phyloP scores from a whole-genome alignment of 2,113 vertebrate species.

The Gobio gobio region DNA sequence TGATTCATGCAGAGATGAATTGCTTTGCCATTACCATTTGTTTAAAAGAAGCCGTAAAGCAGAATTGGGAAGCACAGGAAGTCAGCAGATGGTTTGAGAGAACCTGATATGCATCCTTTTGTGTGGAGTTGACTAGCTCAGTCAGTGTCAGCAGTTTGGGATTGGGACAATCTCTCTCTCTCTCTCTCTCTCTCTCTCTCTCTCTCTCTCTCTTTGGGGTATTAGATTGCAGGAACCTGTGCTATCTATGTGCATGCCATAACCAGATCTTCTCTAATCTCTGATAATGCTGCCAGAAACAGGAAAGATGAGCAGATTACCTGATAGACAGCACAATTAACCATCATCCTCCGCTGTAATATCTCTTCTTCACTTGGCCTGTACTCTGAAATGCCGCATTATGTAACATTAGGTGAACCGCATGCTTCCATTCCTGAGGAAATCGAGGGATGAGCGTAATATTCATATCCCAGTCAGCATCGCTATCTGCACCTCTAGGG shows the following conservation, averaged over 20 bases:
- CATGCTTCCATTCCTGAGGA: conserved; percentile 12
- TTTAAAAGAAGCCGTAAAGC: background rate
- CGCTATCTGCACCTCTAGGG: background rate
- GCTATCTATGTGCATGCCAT: conserved; percentile 8
- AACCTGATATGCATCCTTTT: conserved; percentile 33
- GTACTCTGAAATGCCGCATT: conserved; percentile 9
- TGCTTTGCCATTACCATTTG: background rate
- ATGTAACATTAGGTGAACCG: background rate
- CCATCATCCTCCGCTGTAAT: conserved; percentile 35
- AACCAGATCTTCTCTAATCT: conserved; percentile 41
- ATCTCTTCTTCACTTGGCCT: conserved; percentile 28
- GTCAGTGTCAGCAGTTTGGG: conserved; percentile 38
- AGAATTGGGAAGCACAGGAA: background rate
- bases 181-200: conserved; percentile 20
- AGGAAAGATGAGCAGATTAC: conserved; percentile 44
- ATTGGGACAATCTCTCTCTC: conserved; percentile 11
- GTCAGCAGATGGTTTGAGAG: background rate
- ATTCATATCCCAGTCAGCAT: background rate
- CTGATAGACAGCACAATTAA: conserved; percentile 49
- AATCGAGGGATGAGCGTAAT: background rate
- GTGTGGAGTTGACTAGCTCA: conserved; percentile 24
- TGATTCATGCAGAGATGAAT: conserved; percentile 3
- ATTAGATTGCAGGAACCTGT: conserved; percentile 40
- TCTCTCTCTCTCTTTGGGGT: conserved; percentile 5
- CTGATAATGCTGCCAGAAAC: conserved; percentile 6